Percentiles rank a stretch among this genome's conserved stretches.
phyloP scores from a whole-genome alignment of 2,888 invertebrate genomes.

The Diogma glabrata region DNA sequence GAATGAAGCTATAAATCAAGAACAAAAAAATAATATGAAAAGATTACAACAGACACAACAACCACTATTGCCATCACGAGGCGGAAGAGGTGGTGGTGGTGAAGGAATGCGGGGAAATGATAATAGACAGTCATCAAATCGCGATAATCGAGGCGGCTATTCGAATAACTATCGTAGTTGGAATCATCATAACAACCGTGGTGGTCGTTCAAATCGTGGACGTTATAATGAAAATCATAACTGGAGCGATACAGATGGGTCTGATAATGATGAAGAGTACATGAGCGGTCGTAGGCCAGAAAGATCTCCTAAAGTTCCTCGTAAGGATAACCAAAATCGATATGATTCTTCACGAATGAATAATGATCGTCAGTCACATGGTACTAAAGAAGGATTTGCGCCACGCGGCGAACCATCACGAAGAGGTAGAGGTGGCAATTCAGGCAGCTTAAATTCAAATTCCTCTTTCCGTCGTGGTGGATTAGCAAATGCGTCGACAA shows the following conservation, averaged over 20 bases:
- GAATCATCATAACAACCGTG: slow-evolving; percentile 34
- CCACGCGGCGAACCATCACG: slow-evolving; percentile 83
- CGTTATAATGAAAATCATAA: slow-evolving; percentile 35
- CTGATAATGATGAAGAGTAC: slow-evolving; percentile 53
- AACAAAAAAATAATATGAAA: slow-evolving; percentile 22
- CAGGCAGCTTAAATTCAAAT: slow-evolving; percentile 39
- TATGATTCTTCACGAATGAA: slow-evolving; percentile 7
- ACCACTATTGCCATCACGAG: slow-evolving; percentile 16
- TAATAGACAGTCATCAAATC: slow-evolving; percentile 23
- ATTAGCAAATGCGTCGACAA: slow-evolving; percentile 40
- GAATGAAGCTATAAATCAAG: slow-evolving; percentile 24
- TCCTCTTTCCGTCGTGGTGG: slow-evolving; percentile 37
- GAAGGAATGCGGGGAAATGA: slow-evolving; percentile 31
- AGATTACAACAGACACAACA: slow-evolving; percentile 36
- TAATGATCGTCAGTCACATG: slow-evolving; percentile 15
- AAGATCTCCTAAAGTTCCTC: slow-evolving; percentile 39
- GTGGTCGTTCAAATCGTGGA: slow-evolving; percentile 28
- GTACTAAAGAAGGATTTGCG: slow-evolving; percentile 56
- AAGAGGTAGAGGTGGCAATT: slow-evolving; percentile 66
- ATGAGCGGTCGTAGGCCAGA: slow-evolving; percentile 45
- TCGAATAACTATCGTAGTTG: slow-evolving; percentile 34
- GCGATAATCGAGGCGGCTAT: slow-evolving; percentile 32
- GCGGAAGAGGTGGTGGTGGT: slow-evolving; percentile 32
- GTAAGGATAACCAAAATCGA: slow-evolving; percentile 27
- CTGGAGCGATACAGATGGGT: slow-evolving; percentile 53